phyloP scores from a whole-genome alignment of 2,888 invertebrate genomes.

The Chaitophorus viminalis region DNA sequence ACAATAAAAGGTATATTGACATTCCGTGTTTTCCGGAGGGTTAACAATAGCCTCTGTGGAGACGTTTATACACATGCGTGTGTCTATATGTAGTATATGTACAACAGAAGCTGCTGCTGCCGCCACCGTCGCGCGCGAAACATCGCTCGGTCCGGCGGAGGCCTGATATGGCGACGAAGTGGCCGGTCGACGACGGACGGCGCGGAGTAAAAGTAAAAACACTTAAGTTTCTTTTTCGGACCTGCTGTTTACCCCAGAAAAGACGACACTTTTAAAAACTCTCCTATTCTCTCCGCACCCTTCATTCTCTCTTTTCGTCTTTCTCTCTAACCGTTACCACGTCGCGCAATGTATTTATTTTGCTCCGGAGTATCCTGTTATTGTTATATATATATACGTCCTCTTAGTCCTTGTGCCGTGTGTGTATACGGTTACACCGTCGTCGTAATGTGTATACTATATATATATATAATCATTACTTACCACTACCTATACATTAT shows the following conservation, averaged over 20 bases:
- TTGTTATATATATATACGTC: background rate
- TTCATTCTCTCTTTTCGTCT: background rate
- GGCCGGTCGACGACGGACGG: background rate
- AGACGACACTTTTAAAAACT: slow-evolving; percentile 62
- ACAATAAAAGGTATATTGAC: slow-evolving; percentile 62
- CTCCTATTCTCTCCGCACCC: background rate
- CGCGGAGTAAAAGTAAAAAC: slow-evolving; percentile 55
- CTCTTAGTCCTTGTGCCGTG: background rate
- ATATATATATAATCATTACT: slow-evolving; percentile 10
- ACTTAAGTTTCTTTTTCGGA: slow-evolving; percentile 57
- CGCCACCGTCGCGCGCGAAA: background rate
- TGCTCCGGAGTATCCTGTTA: background rate
- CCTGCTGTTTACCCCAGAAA: slow-evolving; percentile 55
- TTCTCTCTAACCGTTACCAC: background rate
- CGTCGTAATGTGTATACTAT: background rate
- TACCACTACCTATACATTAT: background rate
- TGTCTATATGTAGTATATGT: background rate
- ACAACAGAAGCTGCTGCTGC: slow-evolving; percentile 15
- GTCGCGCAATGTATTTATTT: slow-evolving; percentile 41
- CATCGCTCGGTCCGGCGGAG: slow-evolving; percentile 16
- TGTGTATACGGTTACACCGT: slow-evolving; percentile 19
- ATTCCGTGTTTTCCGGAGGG: slow-evolving; percentile 60
- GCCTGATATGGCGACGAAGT: slow-evolving; percentile 3
- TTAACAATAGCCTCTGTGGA: slow-evolving; percentile 44
- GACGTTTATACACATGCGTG: background rate